Percentiles rank a stretch among this genome's conserved stretches.
Evolutionary conservation across 2,888 invertebrate genomes (phyloP).

Genomic region (Yponomeuta cagnagella): DNA sequence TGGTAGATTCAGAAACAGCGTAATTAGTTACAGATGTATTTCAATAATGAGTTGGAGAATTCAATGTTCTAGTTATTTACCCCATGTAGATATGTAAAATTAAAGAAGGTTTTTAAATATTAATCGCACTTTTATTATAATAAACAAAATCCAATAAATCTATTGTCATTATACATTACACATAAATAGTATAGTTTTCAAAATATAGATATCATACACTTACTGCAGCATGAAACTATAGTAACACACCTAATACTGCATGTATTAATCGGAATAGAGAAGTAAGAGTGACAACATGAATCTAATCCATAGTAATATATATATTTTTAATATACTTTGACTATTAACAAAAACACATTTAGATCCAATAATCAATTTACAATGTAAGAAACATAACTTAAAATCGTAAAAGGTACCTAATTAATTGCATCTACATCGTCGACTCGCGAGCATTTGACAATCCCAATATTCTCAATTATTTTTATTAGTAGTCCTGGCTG

Average conservation of each 20-base stretch:
- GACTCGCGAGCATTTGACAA: neutral
- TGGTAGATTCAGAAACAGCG: neutral
- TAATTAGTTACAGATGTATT: neutral
- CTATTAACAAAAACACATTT: neutral
- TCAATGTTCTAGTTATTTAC: too few species aligned
- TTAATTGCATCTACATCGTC: neutral
- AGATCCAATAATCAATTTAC: conserved; percentile 11
- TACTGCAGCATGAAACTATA: conserved; percentile 7
- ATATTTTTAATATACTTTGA: neutral
- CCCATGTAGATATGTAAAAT: neutral
- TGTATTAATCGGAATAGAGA: neutral
- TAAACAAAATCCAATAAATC: neutral
- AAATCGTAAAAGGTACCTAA: neutral
- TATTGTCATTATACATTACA: conserved; percentile 11
- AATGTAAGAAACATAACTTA: neutral
- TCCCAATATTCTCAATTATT: neutral
- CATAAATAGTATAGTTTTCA: conserved; percentile 6
- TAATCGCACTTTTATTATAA: neutral
- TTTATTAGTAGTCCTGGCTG: neutral
- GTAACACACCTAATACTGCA: neutral
- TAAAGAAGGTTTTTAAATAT: neutral
- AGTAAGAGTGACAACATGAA: neutral
- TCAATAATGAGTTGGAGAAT: neutral
- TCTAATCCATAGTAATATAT: neutral
- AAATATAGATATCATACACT: conserved; percentile 13